phyloP scores from a whole-genome alignment of 1,140 invertebrate species.

The Achroia grisella region DNA sequence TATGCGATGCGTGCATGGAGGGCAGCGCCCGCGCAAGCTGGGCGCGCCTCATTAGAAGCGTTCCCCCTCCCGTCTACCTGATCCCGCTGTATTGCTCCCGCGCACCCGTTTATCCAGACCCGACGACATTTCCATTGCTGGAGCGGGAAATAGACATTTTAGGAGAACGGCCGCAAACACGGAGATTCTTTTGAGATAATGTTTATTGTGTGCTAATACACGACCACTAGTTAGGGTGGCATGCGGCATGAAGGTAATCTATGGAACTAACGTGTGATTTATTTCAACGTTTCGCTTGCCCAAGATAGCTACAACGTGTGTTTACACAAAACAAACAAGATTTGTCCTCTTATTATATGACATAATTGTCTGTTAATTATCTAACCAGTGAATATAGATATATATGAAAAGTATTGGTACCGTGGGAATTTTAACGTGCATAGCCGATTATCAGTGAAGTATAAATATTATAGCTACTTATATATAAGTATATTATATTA shows the following conservation, averaged over 20 bases:
- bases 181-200: constrained; percentile 42
- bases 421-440: too few species aligned
- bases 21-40: constrained; percentile 40
- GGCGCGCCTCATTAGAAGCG: constrained; percentile 53
- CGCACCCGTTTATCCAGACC: constrained; percentile 47
- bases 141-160: constrained; percentile 52
- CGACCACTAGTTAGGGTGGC: constrained; percentile 22
- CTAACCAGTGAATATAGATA: too few species aligned
- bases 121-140: constrained; percentile 54
- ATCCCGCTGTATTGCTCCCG: constrained; percentile 20
- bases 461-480: too few species aligned
- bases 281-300: background rate
- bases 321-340: too few species aligned
- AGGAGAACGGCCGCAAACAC: constrained; percentile 30
- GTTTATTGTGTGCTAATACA: constrained; percentile 65
- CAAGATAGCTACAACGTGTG: too few species aligned
- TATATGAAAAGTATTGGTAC: too few species aligned
- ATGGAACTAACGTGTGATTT: constrained; percentile 1
- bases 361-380: too few species aligned
- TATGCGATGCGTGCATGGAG: constrained; percentile 30
- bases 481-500: too few species aligned
- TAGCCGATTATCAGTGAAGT: too few species aligned
- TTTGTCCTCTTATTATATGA: too few species aligned
- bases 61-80: constrained; percentile 15
- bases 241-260: constrained; percentile 1